Evolutionary conservation across 2,797 vertebrate genomes (phyloP).

Genomic region (Pelochelys cantorii): DNA sequence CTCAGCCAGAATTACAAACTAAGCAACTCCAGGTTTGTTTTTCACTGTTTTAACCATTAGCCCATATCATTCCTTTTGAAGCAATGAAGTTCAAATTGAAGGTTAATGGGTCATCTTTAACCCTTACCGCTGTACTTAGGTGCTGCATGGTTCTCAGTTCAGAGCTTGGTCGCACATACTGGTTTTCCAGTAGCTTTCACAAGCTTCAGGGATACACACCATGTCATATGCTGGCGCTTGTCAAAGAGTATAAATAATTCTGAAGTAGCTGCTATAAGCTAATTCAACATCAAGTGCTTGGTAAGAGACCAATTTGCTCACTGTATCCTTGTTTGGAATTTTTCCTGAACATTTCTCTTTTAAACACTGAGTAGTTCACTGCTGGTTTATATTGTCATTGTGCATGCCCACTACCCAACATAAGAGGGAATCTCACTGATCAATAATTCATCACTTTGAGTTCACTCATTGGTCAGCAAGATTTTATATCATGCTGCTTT

Average conservation of each 20-base stretch:
- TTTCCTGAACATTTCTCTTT: background rate
- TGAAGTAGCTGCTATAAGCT: background rate
- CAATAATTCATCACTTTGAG: constrained; percentile 22
- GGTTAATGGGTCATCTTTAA: fast-evolving
- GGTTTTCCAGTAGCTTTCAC: background rate
- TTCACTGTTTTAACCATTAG: background rate
- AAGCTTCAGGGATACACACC: background rate
- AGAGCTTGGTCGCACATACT: background rate
- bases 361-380: background rate
- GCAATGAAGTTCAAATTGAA: background rate
- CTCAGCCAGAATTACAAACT: background rate
- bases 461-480: background rate
- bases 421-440: background rate
- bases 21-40: background rate
- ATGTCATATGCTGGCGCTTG: fast-evolving
- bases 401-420: background rate
- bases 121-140: fast-evolving
- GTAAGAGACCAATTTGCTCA: background rate
- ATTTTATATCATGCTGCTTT: background rate
- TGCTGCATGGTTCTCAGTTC: background rate
- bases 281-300: background rate
- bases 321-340: background rate
- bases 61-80: background rate
- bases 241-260: background rate
- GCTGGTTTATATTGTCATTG: background rate